Evolutionary conservation across 2,797 vertebrate genomes (phyloP).

Genomic region (Hirundo rustica): DNA sequence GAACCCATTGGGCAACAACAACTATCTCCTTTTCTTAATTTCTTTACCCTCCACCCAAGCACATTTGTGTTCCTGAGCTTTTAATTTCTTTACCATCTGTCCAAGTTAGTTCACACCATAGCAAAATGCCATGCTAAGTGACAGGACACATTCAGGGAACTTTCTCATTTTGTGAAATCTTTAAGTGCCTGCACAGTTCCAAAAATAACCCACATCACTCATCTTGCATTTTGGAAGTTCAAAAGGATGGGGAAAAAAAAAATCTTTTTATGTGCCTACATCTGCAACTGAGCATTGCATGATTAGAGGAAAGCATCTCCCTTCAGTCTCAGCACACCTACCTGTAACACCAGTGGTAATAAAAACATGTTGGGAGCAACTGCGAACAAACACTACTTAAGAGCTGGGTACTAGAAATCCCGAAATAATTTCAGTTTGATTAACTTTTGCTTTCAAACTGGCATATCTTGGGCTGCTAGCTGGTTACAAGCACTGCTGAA

Average conservation of each 20-base stretch:
- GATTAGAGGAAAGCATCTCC: neutral
- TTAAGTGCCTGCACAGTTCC: neutral
- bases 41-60: slow-evolving; percentile 14
- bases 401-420: neutral
- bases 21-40: neutral
- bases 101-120: slow-evolving; percentile 1
- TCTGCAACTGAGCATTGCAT: neutral
- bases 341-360: neutral
- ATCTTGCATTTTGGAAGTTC: neutral
- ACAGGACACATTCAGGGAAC: slow-evolving; percentile 46
- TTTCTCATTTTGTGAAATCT: slow-evolving; percentile 32
- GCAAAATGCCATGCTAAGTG: slow-evolving; percentile 19
- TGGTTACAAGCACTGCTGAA: slow-evolving; percentile 23
- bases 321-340: neutral
- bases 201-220: slow-evolving; percentile 38
- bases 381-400: neutral
- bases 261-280: neutral
- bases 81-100: slow-evolving; percentile 42
- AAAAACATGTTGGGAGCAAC: neutral
- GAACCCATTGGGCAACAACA: neutral
- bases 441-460: neutral
- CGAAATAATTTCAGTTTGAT: neutral
- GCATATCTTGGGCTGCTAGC: neutral
- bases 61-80: slow-evolving; percentile 26
- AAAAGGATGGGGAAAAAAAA: neutral